phyloP scores from a whole-genome alignment of 2,113 vertebrate genomes.

The Fregetta grallaria region DNA sequence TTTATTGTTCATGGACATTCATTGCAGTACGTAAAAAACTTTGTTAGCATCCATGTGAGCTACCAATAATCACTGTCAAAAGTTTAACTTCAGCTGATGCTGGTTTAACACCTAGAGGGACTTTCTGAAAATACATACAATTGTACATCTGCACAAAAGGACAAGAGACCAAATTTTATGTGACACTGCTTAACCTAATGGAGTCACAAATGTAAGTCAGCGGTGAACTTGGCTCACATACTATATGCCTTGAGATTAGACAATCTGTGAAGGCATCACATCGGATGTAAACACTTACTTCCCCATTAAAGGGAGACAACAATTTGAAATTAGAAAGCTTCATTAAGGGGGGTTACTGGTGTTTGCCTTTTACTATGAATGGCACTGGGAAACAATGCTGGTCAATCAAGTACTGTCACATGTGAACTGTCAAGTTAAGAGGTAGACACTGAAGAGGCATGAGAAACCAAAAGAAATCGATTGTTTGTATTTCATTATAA shows the following conservation, averaged over 20 bases:
- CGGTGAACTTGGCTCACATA: not conserved
- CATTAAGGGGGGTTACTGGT: accelerated
- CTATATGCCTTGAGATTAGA: not conserved
- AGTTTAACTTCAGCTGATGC: not conserved
- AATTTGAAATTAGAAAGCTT: not conserved
- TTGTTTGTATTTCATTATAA: not conserved
- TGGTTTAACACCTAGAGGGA: not conserved
- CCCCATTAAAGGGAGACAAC: not conserved
- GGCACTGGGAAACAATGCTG: not conserved
- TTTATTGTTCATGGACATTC: not conserved
- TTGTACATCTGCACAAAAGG: not conserved
- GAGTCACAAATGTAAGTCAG: not conserved
- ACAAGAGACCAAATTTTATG: not conserved
- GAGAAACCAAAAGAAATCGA: not conserved
- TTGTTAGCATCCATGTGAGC: not conserved
- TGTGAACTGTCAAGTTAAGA: not conserved
- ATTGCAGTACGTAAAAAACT: not conserved
- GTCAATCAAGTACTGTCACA: accelerated
- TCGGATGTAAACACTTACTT: not conserved
- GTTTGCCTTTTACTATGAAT: not conserved
- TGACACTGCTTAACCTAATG: not conserved
- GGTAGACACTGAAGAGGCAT: not conserved
- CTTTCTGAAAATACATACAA: not conserved
- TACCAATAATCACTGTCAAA: not conserved
- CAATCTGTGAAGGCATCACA: not conserved